phyloP scores from a whole-genome alignment of 2,797 vertebrate species.

The Ceryle rudis region DNA sequence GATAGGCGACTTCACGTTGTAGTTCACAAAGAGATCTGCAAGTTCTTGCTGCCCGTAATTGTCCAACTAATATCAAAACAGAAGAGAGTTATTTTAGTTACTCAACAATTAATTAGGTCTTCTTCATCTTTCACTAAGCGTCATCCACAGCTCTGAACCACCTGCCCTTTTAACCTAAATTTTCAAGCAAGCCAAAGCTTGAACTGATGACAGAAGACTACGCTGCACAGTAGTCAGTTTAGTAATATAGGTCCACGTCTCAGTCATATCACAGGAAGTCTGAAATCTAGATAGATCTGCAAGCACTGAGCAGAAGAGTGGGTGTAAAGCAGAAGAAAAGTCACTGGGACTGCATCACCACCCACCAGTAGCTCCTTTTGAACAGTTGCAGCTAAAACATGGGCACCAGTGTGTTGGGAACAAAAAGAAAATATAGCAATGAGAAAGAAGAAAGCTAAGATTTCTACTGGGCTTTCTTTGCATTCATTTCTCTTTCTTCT shows the following conservation, averaged over 20 bases:
- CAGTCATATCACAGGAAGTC: not conserved
- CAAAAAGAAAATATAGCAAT: not conserved
- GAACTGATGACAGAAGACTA: not conserved
- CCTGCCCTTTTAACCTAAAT: not conserved
- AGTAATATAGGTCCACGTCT: not conserved
- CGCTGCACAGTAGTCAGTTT: not conserved
- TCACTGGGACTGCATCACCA: slow-evolving; percentile 11
- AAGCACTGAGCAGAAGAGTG: not conserved
- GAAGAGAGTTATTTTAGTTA: not conserved
- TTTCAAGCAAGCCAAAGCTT: not conserved
- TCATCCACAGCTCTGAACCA: not conserved
- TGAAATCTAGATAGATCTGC: not conserved
- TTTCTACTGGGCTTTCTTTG: not conserved
- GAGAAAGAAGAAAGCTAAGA: not conserved
- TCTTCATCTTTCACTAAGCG: not conserved
- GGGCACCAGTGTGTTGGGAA: not conserved
- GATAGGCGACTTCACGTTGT: slow-evolving; percentile 93
- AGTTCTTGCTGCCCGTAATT: slow-evolving; percentile 94
- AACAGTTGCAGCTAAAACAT: slow-evolving; percentile 5
- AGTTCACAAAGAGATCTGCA: slow-evolving; percentile 93
- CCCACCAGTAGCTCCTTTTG: slow-evolving; percentile 21
- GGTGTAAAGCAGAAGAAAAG: slow-evolving; percentile 23
- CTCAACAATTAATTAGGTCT: not conserved
- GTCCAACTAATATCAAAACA: slow-evolving; percentile 86
- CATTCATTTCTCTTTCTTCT: not conserved